A percentile compares a stretch with the other conserved stretches of the same genome.
phyloP scores from a whole-genome alignment of 2,888 invertebrate species.

The Drosophila villosipedis region DNA sequence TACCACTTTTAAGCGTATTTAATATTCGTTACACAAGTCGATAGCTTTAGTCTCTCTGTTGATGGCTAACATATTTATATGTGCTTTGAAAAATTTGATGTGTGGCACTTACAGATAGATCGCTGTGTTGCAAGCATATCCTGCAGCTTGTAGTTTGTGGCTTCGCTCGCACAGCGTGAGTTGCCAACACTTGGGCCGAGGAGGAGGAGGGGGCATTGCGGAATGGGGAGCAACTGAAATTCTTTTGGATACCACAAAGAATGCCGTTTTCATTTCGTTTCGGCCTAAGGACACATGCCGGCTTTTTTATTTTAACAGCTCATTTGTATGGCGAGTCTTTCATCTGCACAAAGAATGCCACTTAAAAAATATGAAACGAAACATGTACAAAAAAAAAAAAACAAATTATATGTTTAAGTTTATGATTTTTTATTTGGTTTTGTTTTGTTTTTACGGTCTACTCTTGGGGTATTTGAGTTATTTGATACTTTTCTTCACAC shows the following conservation, averaged over 20 bases:
- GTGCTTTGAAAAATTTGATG: conserved; percentile 14
- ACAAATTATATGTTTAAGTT: conserved; percentile 41
- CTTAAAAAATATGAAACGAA: conserved; percentile 38
- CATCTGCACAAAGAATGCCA: conserved; percentile 52
- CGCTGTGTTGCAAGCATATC: conserved; percentile 19
- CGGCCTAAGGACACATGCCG: conserved; percentile 69
- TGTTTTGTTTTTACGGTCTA: conserved; percentile 25
- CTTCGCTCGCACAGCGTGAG: conserved; percentile 39
- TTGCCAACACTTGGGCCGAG: conserved; percentile 8
- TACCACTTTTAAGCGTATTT: conserved; percentile 15
- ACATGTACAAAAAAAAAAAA: background rate
- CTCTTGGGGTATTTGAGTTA: conserved; percentile 56
- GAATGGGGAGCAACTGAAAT: background rate
- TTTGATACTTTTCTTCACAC: conserved; percentile 79
- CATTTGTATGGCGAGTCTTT: conserved; percentile 49
- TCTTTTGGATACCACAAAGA: conserved; percentile 24
- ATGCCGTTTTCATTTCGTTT: conserved; percentile 45
- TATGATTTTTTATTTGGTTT: conserved; percentile 34
- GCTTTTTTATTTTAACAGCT: conserved; percentile 77
- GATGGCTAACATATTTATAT: background rate
- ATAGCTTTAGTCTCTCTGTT: background rate
- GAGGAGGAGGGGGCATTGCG: background rate
- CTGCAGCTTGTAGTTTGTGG: conserved; percentile 28
- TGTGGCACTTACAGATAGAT: conserved; percentile 18
- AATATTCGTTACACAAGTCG: background rate